Evolutionary conservation across 2,113 vertebrate genomes (phyloP).

Genomic region (Acrocephalus arundinaceus): DNA sequence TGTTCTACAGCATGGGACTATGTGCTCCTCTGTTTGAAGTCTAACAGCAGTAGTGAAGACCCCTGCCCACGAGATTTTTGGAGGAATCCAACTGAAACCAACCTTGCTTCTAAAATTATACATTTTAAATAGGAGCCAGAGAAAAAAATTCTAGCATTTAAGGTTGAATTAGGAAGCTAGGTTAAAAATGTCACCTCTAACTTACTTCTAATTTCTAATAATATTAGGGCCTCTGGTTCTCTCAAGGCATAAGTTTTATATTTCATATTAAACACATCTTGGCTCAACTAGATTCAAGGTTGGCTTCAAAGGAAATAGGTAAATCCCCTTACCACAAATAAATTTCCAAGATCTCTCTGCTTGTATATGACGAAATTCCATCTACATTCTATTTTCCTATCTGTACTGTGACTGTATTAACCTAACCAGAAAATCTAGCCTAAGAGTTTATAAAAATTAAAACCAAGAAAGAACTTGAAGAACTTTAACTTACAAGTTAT

Average conservation of each 20-base stretch:
- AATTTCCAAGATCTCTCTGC: not conserved
- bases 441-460: not conserved
- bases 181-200: not conserved
- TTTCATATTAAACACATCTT: not conserved
- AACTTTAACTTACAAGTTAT: slow-evolving; percentile 72
- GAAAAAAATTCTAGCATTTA: not conserved
- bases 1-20: not conserved
- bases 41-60: not conserved
- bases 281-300: not conserved
- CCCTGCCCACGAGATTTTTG: not conserved
- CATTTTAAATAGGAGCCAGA: not conserved
- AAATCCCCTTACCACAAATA: not conserved
- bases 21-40: not conserved
- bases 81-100: not conserved
- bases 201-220: not conserved
- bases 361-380: not conserved
- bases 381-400: not conserved
- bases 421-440: not conserved
- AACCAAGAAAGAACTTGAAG: not conserved
- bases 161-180: not conserved
- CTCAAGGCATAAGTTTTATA: not conserved
- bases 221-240: not conserved
- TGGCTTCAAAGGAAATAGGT: not conserved
- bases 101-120: not conserved
- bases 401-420: not conserved